These are phyloP conservation scores for Triops cancriformis DNA, from an alignment of 1,140 invertebrate genomes.

Conservation along the genomic window DNA sequence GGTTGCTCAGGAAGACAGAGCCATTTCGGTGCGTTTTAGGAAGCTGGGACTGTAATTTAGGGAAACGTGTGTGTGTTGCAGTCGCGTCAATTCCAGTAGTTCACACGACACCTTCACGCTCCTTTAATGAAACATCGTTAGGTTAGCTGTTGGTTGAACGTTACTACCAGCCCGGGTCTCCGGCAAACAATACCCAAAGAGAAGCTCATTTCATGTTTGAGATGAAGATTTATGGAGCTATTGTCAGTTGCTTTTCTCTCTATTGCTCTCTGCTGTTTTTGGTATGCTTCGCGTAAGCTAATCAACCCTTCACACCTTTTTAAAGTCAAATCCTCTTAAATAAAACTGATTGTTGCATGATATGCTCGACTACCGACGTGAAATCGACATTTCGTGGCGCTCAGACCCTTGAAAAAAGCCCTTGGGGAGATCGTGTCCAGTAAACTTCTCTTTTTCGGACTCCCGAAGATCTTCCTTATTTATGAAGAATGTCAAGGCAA, in stretches of 20 bases:
- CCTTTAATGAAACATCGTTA: background rate
- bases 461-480: background rate
- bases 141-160: background rate
- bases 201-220: background rate
- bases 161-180: background rate
- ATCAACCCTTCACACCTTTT: constrained; percentile 6
- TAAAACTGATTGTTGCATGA: background rate
- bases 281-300: background rate
- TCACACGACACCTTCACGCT: constrained; percentile 12
- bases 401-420: background rate
- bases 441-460: background rate
- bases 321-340: background rate
- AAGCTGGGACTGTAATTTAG: too few relatives aligned
- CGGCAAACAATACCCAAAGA: background rate
- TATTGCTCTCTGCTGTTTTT: background rate
- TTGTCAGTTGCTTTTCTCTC: background rate
- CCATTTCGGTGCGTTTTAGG: too few relatives aligned
- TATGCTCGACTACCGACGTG: background rate
- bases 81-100: constrained; percentile 4
- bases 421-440: background rate
- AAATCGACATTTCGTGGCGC: constrained; percentile 3
- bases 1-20: background rate
- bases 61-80: background rate
- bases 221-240: constrained; percentile 14
- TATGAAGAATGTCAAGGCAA: background rate